Evolutionary conservation across 2,888 invertebrate species (phyloP).

Genomic region (Ennomos quercinarius): DNA sequence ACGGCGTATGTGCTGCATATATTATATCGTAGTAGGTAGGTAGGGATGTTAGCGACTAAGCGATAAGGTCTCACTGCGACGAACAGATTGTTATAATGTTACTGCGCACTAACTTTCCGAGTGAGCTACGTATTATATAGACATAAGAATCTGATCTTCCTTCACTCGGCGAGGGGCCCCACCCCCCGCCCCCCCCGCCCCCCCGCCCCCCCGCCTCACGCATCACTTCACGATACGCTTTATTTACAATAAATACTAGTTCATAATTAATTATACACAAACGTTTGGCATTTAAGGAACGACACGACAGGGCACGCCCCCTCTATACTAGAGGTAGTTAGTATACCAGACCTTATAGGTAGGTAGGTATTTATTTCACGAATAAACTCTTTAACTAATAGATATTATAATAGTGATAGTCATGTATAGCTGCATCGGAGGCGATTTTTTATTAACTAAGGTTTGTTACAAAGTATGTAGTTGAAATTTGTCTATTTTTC

Average conservation of each 20-base stretch:
- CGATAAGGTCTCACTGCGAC: slow-evolving; percentile 34
- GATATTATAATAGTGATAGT: slow-evolving; percentile 33
- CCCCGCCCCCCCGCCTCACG: background rate
- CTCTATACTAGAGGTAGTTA: slow-evolving; percentile 19
- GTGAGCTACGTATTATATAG: slow-evolving; percentile 70
- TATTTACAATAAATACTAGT: slow-evolving; percentile 31
- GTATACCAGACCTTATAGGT: slow-evolving; percentile 46
- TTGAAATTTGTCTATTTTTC: slow-evolving; percentile 75
- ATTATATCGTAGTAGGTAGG: slow-evolving; percentile 4
- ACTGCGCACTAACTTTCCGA: slow-evolving; percentile 52
- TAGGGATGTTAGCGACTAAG: background rate
- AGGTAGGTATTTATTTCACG: slow-evolving; percentile 72
- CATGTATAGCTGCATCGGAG: slow-evolving; percentile 61
- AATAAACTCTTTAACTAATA: slow-evolving; percentile 34
- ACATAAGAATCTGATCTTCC: slow-evolving; percentile 58
- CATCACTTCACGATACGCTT: slow-evolving; percentile 17
- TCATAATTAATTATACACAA: background rate
- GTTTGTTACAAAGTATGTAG: slow-evolving; percentile 35
- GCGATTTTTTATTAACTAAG: slow-evolving; percentile 60
- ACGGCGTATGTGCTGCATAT: background rate
- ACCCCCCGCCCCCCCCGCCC: background rate
- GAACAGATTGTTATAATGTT: slow-evolving; percentile 48
- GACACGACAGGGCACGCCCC: background rate
- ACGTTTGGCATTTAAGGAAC: background rate
- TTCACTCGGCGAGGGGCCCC: slow-evolving; percentile 26